These are phyloP conservation scores for Zosterops lateralis DNA, from an alignment of 2,113 vertebrate genomes.

Conservation along the genomic window DNA sequence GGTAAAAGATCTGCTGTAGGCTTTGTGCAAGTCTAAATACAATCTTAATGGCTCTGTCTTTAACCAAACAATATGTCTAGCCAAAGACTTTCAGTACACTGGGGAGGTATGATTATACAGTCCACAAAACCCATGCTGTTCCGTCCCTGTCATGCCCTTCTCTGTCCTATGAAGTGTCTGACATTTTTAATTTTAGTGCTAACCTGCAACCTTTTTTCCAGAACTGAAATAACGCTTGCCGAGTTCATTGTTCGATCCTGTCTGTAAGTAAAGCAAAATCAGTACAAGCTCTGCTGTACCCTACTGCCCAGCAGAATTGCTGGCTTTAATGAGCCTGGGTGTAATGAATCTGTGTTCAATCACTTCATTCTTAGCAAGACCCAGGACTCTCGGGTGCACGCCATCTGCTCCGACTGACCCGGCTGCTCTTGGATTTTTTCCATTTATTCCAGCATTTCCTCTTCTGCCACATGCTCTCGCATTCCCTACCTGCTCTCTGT, in stretches of 20 bases:
- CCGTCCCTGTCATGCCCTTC: background rate
- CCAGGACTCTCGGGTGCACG: background rate
- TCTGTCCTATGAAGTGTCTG: background rate
- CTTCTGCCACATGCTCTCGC: background rate
- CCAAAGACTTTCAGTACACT: background rate
- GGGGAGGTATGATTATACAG: background rate
- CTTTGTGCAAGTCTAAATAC: background rate
- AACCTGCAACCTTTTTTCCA: background rate
- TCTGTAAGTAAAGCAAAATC: background rate
- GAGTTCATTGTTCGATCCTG: background rate
- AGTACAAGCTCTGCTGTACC: background rate
- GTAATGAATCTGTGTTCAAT: background rate
- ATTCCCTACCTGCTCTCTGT: background rate
- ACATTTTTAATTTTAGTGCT: background rate
- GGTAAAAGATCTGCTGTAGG: background rate
- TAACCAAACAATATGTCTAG: background rate
- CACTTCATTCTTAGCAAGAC: background rate
- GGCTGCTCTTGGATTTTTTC: background rate
- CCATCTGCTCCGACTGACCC: slow-evolving; percentile 46
- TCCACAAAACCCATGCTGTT: background rate
- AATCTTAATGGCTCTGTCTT: background rate
- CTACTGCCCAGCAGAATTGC: background rate
- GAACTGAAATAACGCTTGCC: background rate
- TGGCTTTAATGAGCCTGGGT: background rate
- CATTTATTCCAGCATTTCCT: slow-evolving; percentile 27